Conservation (phyloP, 1,140 invertebrate species). For the Diachasma alloeum region DNA sequence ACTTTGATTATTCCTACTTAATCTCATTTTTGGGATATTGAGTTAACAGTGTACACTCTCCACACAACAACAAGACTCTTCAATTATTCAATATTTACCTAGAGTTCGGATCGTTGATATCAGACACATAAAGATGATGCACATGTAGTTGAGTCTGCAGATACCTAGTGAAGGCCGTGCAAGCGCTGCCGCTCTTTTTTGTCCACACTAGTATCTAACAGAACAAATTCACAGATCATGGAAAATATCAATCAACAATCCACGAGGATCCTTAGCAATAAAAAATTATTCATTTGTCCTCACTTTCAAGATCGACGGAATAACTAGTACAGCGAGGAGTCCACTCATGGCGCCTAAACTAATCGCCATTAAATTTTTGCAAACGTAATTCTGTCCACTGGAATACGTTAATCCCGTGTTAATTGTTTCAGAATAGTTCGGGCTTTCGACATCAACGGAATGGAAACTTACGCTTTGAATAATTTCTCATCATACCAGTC, state of each 20-base stretch:
- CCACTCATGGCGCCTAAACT: slow-evolving; percentile 69
- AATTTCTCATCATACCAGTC: slow-evolving; percentile 46
- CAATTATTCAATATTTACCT: slow-evolving; percentile 54
- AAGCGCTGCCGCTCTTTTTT: slow-evolving; percentile 67
- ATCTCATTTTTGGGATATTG: too few species aligned
- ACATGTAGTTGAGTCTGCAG: slow-evolving; percentile 71
- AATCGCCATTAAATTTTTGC: slow-evolving; percentile 68
- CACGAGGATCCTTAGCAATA: not conserved
- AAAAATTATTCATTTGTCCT: not conserved
- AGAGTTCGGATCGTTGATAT: slow-evolving; percentile 64
- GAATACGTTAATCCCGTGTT: not conserved
- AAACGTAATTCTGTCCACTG: slow-evolving; percentile 73
- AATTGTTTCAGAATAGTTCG: not conserved
- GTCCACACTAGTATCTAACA: slow-evolving; percentile 69
- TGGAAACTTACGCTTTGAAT: slow-evolving; percentile 43
- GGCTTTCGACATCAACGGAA: not conserved
- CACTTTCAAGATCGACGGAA: slow-evolving; percentile 70
- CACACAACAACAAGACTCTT: too few species aligned
- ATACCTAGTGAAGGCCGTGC: slow-evolving; percentile 77
- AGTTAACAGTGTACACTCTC: too few species aligned
- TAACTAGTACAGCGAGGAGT: slow-evolving; percentile 69
- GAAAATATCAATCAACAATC: not conserved
- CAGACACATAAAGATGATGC: slow-evolving; percentile 70
- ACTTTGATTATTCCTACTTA: too few species aligned
- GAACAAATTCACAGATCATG: not conserved